Evolutionary conservation across 2,888 invertebrate species (phyloP), one percentile per base, ranked within the genome.

Genomic region (Atethmia centrago): DNA sequence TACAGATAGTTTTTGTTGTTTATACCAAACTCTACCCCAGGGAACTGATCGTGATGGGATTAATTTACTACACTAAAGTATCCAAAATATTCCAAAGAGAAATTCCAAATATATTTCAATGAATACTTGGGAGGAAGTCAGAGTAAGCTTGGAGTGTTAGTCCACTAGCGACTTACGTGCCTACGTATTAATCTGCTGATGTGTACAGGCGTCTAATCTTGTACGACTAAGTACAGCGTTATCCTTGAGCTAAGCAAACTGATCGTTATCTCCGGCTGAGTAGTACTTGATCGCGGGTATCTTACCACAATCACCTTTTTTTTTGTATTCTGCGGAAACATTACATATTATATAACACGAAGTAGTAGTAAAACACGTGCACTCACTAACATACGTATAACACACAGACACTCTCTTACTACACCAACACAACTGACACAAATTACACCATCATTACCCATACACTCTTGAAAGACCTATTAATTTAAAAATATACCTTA

Each of bases 191-290:
- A 36, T 58, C 40, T 19, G 5, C 21, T 19, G 31, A 25, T 5
- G 31, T 21, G 21, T n/a, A 12, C 45, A 45, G 16, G 55, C 40
- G 7, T 14, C 7, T 55, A 28, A 64, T 70, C 71, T n/a, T 7
- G 51, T 55, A 25, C 28, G 53, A 3, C 63, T 45, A 42, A 63
- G 58, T 71, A 58, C 64, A 71, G 49, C 19, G 25, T 28, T 59
- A 47, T 47, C 40, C 45, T 49, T 19, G 19, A 21, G n/a, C 21
- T 28, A 21, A 45, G 21, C 21, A 36, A n/a, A 40, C 36, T 59
- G n/a, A 16, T 9, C 16, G n/a, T 40, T 58, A 53, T 25, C 25
- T 14, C 31, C 21, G n/a, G 14, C 21, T 58, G 31, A 58, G 21
- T 36, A 36, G 21, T n/a, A 14, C 21, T n/a, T n/a, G n/a, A 36